Base-by-base conservation (phyloP, 2,888 invertebrate genomes). In the Diachrysia chrysitis region DNA sequence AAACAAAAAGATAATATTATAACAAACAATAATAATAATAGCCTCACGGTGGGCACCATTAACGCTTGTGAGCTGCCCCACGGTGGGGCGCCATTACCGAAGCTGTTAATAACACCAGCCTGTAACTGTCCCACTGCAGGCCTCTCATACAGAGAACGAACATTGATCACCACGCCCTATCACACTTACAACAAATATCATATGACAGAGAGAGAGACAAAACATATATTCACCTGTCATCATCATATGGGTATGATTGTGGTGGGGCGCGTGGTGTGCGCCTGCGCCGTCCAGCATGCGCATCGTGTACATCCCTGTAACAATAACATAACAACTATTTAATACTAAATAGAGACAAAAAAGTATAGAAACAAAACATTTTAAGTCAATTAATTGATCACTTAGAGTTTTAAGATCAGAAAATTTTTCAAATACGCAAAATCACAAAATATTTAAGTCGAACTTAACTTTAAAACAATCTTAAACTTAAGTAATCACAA, bases 231-330 rank as follows among this genome's bases (percentile, higher is more conserved):
- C 59, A 95, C 95, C 95, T 37, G 93, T 85, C 72, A 95, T 89
- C 85, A 94, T 92, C 92, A 95, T 92, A 64, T 95, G 94, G 0
- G 93, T 82, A 74, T 93, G 93, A 72, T 89, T 92, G 81, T 91
- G 94, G 19, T 84, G 89, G 0, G 92, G 87, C 0, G 87, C 83
- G 58, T 90, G 92, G 17, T 91, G 92, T 0, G 89, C 91, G 21
- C 92, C 86, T 21, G 93, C 93, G 0, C 95, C 95, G 83, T 98
- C 98, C 92, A 98, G 93, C 97, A 98, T 97, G 4, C 98, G 96
- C 97, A 98, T 98, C 25, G 97, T 97, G 92, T 98, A 98, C 97
- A 98, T 98, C 79, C 98, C 98, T 98, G 93, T 0, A 87, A 88
- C 78, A 84, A 86, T 9, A 48, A 7, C 1, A 54, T 0, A 19